Evolutionary conservation across 2,113 vertebrate species (phyloP).

Genomic region (Stegastes partitus): DNA sequence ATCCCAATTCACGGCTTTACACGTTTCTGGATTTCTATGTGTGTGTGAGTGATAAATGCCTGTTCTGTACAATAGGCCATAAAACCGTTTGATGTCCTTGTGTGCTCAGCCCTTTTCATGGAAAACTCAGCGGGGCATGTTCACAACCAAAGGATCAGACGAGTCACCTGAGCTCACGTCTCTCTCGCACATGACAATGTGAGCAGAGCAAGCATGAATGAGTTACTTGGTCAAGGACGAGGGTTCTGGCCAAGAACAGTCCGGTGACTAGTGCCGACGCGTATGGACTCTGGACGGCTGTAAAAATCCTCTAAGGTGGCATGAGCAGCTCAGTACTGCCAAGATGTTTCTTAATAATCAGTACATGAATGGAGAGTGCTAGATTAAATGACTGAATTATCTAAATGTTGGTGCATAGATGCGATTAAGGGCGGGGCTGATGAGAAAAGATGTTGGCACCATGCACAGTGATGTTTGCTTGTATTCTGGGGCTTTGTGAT

Average conservation of each 20-base stretch:
- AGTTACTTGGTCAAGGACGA: constrained; percentile 58
- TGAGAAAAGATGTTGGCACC: neutral
- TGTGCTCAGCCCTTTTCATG: constrained; percentile 46
- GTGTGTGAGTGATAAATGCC: constrained; percentile 42
- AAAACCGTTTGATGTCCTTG: constrained; percentile 48
- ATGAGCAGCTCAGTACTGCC: neutral
- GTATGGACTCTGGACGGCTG: constrained; percentile 53
- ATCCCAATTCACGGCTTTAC: constrained; percentile 42
- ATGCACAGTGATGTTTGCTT: too few relatives aligned
- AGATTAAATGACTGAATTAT: neutral
- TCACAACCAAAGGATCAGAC: constrained; percentile 50
- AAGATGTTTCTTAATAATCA: neutral
- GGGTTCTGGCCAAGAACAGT: constrained; percentile 4
- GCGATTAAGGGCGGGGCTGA: neutral
- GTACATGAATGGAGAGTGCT: constrained; percentile 4
- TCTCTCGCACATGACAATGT: constrained; percentile 21
- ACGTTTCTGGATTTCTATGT: constrained; percentile 11
- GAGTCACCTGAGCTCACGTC: constrained; percentile 62
- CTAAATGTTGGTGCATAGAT: neutral
- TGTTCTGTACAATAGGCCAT: constrained; percentile 48
- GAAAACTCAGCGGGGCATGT: constrained; percentile 63
- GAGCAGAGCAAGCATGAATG: constrained; percentile 43
- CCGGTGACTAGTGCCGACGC: constrained; percentile 11
- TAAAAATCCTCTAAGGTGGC: constrained; percentile 44
- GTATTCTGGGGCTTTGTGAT: too few relatives aligned